A percentile compares a stretch with the other conserved stretches of the same genome.
Conservation (phyloP, 2,888 invertebrate species). For the Clanis bilineata region DNA sequence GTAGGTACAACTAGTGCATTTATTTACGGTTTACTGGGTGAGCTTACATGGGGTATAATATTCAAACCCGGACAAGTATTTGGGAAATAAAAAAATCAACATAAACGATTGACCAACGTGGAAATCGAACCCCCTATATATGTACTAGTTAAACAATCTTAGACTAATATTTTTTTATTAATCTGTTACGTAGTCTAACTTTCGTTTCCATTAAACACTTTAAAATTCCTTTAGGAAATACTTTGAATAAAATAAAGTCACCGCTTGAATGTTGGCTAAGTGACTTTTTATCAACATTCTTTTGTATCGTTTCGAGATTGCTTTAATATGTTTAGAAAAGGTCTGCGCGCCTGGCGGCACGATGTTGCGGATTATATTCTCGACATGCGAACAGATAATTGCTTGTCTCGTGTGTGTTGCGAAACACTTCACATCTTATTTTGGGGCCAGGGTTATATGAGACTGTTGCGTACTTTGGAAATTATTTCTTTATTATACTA, state of each 20-base stretch:
- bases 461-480: slow-evolving; percentile 1
- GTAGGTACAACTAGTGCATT: no score
- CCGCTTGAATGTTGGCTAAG: slow-evolving; percentile 31
- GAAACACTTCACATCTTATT: slow-evolving; percentile 12
- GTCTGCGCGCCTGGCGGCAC: background rate
- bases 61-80: no score
- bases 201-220: background rate
- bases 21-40: no score
- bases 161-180: no score
- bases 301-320: slow-evolving; percentile 14
- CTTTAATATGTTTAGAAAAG: slow-evolving; percentile 8
- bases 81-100: no score
- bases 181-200: slow-evolving; percentile 61
- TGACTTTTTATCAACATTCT: slow-evolving; percentile 37
- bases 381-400: slow-evolving; percentile 8
- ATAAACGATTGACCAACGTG: no score
- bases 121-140: no score
- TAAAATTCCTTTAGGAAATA: slow-evolving; percentile 42
- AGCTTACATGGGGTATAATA: no score
- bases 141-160: no score
- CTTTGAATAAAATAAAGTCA: slow-evolving; percentile 49
- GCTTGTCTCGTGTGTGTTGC: slow-evolving; percentile 2
- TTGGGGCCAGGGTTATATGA: slow-evolving; percentile 11
- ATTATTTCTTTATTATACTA: slow-evolving; percentile 8
- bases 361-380: slow-evolving; percentile 9